Percentiles rank a stretch among this genome's conserved stretches.
These are phyloP conservation scores for Macrostomum lignano DNA, from an alignment of 1,140 invertebrate species.

Conservation along the genomic window DNA sequence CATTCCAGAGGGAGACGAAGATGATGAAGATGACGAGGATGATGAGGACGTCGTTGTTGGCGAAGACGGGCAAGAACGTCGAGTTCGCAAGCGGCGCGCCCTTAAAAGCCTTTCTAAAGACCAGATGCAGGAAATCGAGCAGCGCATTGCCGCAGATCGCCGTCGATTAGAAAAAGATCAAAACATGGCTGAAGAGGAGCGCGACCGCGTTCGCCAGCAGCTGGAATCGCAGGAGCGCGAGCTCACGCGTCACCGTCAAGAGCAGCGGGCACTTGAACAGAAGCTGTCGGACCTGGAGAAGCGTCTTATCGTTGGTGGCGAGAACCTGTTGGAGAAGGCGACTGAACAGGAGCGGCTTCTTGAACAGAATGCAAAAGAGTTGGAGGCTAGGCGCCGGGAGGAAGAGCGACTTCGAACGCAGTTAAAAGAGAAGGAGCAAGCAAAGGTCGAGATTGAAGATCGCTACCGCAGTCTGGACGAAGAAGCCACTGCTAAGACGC, in stretches of 20 bases:
- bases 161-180: conserved; percentile 7
- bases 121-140: no score
- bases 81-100: conserved; percentile 10
- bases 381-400: conserved; percentile 48
- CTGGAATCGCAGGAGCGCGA: conserved; percentile 30
- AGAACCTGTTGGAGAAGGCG: conserved; percentile 85
- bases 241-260: conserved; percentile 31
- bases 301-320: conserved; percentile 82
- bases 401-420: conserved; percentile 48
- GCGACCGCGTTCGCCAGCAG: conserved; percentile 11
- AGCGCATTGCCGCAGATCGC: conserved; percentile 10
- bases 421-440: conserved; percentile 43
- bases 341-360: conserved; percentile 66
- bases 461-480: conserved; percentile 62
- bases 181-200: conserved; percentile 5
- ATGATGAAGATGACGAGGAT: not conserved
- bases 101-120: no score
- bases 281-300: conserved; percentile 67
- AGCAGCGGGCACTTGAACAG: conserved; percentile 38
- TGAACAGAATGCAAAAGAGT: conserved; percentile 56
- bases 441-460: conserved; percentile 76
- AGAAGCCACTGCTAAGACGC: no score
- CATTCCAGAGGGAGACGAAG: not conserved
- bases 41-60: not conserved
- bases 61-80: conserved; percentile 4